A percentile compares a stretch with the other conserved stretches of the same genome.
Evolutionary conservation across 1,140 invertebrate genomes (phyloP).

Genomic region (Ceratosolen solmsi): DNA sequence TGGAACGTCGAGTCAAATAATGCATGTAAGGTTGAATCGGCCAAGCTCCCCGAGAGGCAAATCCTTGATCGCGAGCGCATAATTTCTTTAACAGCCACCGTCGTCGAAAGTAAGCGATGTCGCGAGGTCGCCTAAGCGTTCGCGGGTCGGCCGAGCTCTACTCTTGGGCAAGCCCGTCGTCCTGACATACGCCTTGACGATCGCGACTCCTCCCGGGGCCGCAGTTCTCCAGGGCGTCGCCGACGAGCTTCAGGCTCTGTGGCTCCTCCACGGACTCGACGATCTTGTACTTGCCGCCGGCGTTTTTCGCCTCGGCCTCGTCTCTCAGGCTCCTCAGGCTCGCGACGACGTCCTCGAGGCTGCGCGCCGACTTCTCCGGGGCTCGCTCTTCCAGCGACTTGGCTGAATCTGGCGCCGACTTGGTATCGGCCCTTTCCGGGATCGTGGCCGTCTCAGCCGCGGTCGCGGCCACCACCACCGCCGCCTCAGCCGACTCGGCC

Average conservation of each 20-base stretch:
- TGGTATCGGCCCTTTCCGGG: too few species aligned
- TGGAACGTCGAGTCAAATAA: too few species aligned
- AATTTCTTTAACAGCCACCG: too few species aligned
- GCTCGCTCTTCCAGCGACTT: neutral
- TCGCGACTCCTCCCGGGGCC: conserved; percentile 67
- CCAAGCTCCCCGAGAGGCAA: too few species aligned
- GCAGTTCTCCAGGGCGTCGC: conserved; percentile 67
- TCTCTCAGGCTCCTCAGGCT: neutral
- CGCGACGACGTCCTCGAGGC: conserved; percentile 8
- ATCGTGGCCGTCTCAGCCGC: too few species aligned
- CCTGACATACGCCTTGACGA: conserved; percentile 59
- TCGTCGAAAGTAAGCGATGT: neutral
- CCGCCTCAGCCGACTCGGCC: neutral
- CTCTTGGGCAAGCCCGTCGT: neutral
- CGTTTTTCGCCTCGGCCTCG: neutral
- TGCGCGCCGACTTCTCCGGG: neutral
- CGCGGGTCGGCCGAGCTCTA: neutral
- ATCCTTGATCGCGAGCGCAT: too few species aligned
- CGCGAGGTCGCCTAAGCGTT: neutral
- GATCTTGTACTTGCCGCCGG: conserved; percentile 23
- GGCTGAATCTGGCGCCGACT: too few species aligned
- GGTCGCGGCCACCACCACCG: neutral
- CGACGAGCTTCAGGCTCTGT: conserved; percentile 61
- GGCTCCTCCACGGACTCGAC: conserved; percentile 29
- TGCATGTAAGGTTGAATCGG: too few species aligned